Percentiles rank a stretch among this genome's conserved stretches.
phyloP scores from a whole-genome alignment of 2,888 invertebrate species.

The Lochmaea crataegi region DNA sequence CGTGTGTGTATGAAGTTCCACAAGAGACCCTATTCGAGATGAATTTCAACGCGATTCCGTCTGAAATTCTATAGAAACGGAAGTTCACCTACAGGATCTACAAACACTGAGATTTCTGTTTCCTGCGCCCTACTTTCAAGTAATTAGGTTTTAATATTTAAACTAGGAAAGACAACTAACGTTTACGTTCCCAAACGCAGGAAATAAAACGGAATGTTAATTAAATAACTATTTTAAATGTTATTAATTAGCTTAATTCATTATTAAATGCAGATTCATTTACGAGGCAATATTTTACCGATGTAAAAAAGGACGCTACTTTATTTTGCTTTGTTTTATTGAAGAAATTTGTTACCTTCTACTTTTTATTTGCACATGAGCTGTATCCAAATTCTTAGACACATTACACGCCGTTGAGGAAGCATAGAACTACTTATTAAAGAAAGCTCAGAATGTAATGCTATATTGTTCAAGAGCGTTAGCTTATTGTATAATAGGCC shows the following conservation, averaged over 20 bases:
- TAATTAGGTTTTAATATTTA: conserved; percentile 30
- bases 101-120: conserved; percentile 24
- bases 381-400: no score
- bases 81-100: conserved; percentile 20
- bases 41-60: conserved; percentile 28
- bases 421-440: no score
- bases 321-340: no score
- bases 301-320: no score
- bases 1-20: conserved; percentile 1
- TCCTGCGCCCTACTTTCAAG: conserved; percentile 12
- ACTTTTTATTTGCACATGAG: no score
- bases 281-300: not conserved
- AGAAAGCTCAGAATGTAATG: no score
- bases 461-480: no score
- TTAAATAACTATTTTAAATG: not conserved
- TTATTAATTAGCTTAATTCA: not conserved
- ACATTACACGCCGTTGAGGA: no score
- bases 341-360: no score
- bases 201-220: not conserved
- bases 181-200: not conserved
- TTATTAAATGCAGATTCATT: not conserved
- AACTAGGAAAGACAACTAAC: conserved; percentile 4
- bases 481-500: no score
- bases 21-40: conserved; percentile 15
- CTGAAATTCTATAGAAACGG: conserved; percentile 18